Base-by-base conservation (phyloP, 2,797 vertebrate species). In the Amblyopsis hoosieri region DNA sequence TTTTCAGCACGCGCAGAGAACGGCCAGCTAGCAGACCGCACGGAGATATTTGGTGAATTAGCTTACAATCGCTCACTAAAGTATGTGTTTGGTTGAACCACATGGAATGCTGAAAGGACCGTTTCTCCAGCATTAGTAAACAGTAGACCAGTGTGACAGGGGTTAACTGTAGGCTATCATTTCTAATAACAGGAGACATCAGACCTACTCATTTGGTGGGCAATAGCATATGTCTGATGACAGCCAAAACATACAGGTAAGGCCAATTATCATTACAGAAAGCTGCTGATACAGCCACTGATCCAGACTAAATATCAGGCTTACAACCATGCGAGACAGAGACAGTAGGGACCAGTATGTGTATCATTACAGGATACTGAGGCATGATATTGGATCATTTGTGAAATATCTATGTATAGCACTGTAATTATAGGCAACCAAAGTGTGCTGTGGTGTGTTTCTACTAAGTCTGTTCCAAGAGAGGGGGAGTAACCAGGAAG, bases 211-310 rank as follows among this genome's bases (percentile, higher is more conserved):
- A 4, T 19, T 61, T 45, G 65, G 52, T 49, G 46, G 72, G 70
- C 79, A 84, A 49, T 68, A 74, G 46, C 71, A 71, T 17, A 53
- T 76, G 13, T 1, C 54, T 23, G 23, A 60, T 10, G 10, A 45
- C 68, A 45, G 78, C 79, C 75, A 88, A 86, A 84, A 81, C 73
- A 77, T 78, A 87, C 81, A 83, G 85, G 82, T 85, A 79, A 73
- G 67, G 69, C 64, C 72, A 69, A 76, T 71, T 78, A 79, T 79
- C 79, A 74, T 53, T 70, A 68, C 55, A 63, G 66, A 76, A 31
- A 50, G 17, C 29, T 9, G 9, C 37, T 42, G 37, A 7, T 42
- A 42, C 9, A 42, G 37, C 29, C 60, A 62, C 71, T 79, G 67
- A 82, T 75, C 75, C 76, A 62, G 64, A 69, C 71, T 76, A 72